phyloP scores from a whole-genome alignment of 2,113 vertebrate genomes.

The Neopipo cinnamomea region DNA sequence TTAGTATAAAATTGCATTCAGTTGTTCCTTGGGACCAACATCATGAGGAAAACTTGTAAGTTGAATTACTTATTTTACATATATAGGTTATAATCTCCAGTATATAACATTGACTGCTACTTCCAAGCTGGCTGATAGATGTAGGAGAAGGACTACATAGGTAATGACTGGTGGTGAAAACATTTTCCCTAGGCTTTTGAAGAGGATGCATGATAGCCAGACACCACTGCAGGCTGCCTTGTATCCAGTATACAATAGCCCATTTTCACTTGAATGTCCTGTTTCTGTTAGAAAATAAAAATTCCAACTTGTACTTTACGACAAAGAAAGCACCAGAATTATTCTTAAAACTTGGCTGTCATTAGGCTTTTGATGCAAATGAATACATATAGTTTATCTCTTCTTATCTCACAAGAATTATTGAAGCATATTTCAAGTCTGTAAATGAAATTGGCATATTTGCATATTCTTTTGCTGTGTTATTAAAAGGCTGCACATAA shows the following conservation, averaged over 20 bases:
- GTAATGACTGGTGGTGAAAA: background rate
- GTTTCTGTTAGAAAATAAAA: constrained; percentile 16
- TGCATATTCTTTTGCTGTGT: constrained; percentile 48
- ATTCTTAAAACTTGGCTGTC: constrained; percentile 19
- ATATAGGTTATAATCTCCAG: background rate
- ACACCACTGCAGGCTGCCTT: background rate
- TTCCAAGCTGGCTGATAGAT: background rate
- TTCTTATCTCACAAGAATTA: constrained; percentile 41
- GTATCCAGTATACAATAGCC: background rate
- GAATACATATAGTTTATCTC: constrained; percentile 40
- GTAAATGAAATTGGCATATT: constrained; percentile 44
- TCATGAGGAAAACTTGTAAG: background rate
- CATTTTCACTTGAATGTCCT: background rate
- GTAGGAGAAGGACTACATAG: background rate
- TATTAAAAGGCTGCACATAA: constrained; percentile 31
- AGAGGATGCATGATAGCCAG: background rate
- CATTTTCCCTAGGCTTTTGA: background rate
- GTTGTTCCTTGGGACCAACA: background rate
- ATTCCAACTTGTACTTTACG: background rate
- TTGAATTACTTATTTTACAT: background rate
- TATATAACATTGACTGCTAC: background rate
- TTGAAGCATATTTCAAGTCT: constrained; percentile 29
- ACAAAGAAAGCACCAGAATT: constrained; percentile 1
- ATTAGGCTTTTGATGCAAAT: constrained; percentile 33
- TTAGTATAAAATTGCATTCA: background rate